Evolutionary conservation across 1,140 invertebrate species (phyloP).

Genomic region (Drosophila simulans): DNA sequence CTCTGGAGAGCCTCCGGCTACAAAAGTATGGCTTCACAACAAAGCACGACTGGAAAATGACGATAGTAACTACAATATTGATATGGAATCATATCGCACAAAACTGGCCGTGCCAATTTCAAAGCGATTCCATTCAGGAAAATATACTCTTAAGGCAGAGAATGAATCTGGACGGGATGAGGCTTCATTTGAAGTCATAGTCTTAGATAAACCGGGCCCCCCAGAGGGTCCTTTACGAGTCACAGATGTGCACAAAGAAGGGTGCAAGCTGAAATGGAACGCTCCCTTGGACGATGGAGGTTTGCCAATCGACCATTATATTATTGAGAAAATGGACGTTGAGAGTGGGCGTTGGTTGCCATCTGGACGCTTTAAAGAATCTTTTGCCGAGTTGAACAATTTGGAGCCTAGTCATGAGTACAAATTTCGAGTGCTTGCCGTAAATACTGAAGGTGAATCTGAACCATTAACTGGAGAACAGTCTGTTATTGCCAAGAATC

Average conservation of each 20-base stretch:
- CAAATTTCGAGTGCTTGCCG: conserved; percentile 97
- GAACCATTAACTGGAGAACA: conserved; percentile 95
- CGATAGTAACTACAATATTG: conserved; percentile 88
- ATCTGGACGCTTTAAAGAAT: conserved; percentile 91
- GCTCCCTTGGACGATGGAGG: conserved; percentile 96
- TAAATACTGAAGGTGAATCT: conserved; percentile 97
- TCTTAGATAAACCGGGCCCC: conserved; percentile 94
- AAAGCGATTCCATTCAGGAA: conserved; percentile 93
- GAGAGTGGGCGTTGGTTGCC: conserved; percentile 94
- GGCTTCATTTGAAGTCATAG: conserved; percentile 93
- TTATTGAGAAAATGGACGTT: conserved; percentile 95
- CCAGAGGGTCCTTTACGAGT: conserved; percentile 96
- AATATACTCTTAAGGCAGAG: conserved; percentile 94
- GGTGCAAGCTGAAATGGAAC: conserved; percentile 97
- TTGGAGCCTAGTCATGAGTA: conserved; percentile 96
- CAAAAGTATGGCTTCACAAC: conserved; percentile 93
- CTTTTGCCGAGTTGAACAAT: conserved; percentile 93
- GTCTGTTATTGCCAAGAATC: conserved; percentile 98
- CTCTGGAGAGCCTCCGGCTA: conserved; percentile 94
- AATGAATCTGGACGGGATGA: conserved; percentile 96
- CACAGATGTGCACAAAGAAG: conserved; percentile 96
- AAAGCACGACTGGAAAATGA: conserved; percentile 89
- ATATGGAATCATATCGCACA: conserved; percentile 93
- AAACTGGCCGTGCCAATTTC: conserved; percentile 91
- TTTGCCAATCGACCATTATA: conserved; percentile 94